Evolutionary conservation across 2,113 vertebrate species (phyloP), one percentile per base, ranked within the genome.

Genomic region (Etheostoma spectabile): DNA sequence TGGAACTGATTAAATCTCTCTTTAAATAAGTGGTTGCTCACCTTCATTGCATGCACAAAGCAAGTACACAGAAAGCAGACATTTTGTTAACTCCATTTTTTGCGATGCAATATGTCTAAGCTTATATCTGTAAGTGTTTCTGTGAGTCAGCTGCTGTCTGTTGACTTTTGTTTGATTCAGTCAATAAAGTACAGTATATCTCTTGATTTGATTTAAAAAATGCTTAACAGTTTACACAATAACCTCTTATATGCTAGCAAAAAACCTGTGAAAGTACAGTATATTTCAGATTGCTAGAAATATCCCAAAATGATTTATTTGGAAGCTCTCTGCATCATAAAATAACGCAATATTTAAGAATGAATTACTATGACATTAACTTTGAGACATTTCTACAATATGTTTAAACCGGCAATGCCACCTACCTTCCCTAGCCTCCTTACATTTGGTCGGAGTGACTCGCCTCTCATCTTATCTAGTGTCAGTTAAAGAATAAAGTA

Each of bases 1-100:
- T 83, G 68, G 71, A 80, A 80, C 22, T 61, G 27, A 87, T 83
- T 85, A 80, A 86, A 91, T 77, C 13, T 79, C 45, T 80, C 53
- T 60, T 57, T 51, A 67, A 48, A 56, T 30, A 49, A 18, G 2
- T 21, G 45, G 0, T 35, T 56, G 5, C 11, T 52, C 8, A 56
- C 30, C 5, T 65, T 83, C 55, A 27, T 83, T 61, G 48, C 24
- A 2, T 52, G 8, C 72, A 72, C 64, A 76, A 71, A 61, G 6
- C 5, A 74, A 73, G 45, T 16, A 65, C 22, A 24, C 3, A 65
- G 16, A 57, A 33, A 82, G 49, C 18, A 24, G 33, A 46, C 45
- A 14, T 51, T 60, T 4, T 38, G 35, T 8, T 16, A 60, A 8
- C 2, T 51, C 0, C 1, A 30, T 42, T 3, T 19, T 16, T 52